These are phyloP conservation scores for Drosophila pectinifera DNA, from an alignment of 1,140 invertebrate genomes.

Conservation along the genomic window DNA sequence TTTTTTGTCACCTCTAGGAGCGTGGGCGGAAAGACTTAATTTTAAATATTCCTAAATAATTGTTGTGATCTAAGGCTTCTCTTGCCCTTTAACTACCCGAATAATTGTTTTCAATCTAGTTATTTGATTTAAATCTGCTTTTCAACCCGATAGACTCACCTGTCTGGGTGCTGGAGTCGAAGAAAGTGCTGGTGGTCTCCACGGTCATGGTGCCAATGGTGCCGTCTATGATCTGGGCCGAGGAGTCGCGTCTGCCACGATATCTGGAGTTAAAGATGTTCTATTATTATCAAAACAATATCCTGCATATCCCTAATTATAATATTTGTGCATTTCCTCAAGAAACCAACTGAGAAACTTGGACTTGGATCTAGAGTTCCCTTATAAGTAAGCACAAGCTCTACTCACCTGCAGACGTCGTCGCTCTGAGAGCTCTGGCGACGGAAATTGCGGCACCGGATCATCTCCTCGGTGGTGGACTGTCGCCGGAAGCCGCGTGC, in stretches of 20 bases:
- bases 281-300: not conserved
- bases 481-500: conserved; percentile 94
- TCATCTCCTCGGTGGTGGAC: conserved; percentile 96
- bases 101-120: rapidly evolving
- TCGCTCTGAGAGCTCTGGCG: conserved; percentile 92
- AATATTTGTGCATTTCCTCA: too few species aligned
- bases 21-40: too few species aligned
- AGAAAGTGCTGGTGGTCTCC: conserved; percentile 95
- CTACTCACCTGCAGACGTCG: conserved; percentile 88
- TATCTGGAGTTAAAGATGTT: conserved; percentile 82
- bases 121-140: not conserved
- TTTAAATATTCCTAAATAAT: too few species aligned
- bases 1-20: too few species aligned
- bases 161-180: conserved; percentile 96
- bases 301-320: too few species aligned
- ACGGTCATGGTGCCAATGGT: conserved; percentile 97
- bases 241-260: conserved; percentile 93
- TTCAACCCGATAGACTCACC: conserved; percentile 92
- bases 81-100: too few species aligned
- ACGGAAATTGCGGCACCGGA: conserved; percentile 94
- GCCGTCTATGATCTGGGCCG: conserved; percentile 95
- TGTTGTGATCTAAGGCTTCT: too few species aligned
- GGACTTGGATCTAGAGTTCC: too few species aligned
- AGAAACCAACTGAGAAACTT: too few species aligned
- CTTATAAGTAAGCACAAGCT: too few species aligned